Conservation (phyloP, 2,888 invertebrate genomes). For the Ischnus inquisitorius region DNA sequence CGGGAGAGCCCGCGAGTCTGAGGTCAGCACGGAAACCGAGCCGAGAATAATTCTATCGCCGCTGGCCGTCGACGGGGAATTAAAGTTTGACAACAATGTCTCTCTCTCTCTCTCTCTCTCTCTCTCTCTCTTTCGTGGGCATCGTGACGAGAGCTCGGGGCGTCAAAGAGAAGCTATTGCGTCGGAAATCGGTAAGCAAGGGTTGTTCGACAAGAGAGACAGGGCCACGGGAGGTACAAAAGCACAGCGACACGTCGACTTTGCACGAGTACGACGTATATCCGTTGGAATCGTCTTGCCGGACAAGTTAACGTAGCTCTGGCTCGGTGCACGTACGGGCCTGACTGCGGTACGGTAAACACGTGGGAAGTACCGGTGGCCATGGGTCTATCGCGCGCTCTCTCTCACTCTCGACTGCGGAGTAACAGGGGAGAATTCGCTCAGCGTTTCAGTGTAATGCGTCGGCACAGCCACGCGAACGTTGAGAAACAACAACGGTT, state of each 20-base stretch:
- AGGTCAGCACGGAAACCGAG: neutral
- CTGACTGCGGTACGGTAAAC: constrained; percentile 38
- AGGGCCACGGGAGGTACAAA: constrained; percentile 57
- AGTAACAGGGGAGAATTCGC: constrained; percentile 13
- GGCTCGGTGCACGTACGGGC: constrained; percentile 37
- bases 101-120: too few relatives aligned
- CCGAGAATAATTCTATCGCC: too few relatives aligned
- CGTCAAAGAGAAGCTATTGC: too few relatives aligned
- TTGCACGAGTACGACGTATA: constrained; percentile 69
- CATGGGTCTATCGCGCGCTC: constrained; percentile 16
- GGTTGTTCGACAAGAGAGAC: constrained; percentile 1
- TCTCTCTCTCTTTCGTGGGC: too few relatives aligned
- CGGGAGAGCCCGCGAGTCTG: constrained; percentile 17
- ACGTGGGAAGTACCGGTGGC: constrained; percentile 59
- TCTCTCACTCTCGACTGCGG: neutral
- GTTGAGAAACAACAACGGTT: constrained; percentile 10
- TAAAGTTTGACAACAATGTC: too few relatives aligned
- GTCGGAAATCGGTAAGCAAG: constrained; percentile 2
- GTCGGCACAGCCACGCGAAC: constrained; percentile 41
- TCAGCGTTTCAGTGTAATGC: constrained; percentile 1
- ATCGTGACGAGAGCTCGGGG: too few relatives aligned
- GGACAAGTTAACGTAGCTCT: neutral
- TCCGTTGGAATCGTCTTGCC: neutral
- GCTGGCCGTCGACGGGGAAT: too few relatives aligned
- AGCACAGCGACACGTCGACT: constrained; percentile 73